Evolutionary conservation across 2,888 invertebrate genomes (phyloP).

Genomic region (Eucriotettix oculatus): DNA sequence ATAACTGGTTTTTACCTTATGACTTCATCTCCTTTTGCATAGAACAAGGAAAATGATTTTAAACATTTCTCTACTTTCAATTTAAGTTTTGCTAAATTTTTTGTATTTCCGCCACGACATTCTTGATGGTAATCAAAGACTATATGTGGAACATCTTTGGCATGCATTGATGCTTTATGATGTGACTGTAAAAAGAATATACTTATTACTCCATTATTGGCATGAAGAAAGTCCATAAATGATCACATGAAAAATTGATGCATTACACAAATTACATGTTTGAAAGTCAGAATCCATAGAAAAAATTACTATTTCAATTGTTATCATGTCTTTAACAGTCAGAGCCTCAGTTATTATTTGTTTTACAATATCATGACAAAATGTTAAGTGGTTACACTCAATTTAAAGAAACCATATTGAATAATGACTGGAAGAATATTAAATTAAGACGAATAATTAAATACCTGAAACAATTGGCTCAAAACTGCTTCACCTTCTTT

Average conservation of each 20-base stretch:
- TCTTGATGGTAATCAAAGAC: slow-evolving; percentile 95
- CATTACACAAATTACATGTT: too few relatives aligned
- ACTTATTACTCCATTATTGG: background rate
- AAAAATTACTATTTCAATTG: too few relatives aligned
- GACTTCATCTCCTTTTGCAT: slow-evolving; percentile 31
- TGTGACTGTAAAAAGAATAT: slow-evolving; percentile 41
- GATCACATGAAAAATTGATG: too few relatives aligned
- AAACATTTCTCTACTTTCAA: slow-evolving; percentile 58
- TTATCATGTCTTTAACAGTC: too few relatives aligned
- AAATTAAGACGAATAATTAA: background rate
- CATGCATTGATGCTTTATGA: slow-evolving; percentile 61
- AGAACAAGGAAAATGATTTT: slow-evolving; percentile 58
- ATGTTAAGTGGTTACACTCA: too few relatives aligned
- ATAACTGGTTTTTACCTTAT: slow-evolving; percentile 19
- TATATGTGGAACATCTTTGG: slow-evolving; percentile 65
- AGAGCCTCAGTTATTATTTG: too few relatives aligned
- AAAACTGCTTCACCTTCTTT: slow-evolving; percentile 96
- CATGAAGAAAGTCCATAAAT: background rate
- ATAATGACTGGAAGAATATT: background rate
- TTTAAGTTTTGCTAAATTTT: slow-evolving; percentile 66
- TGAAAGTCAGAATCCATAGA: too few relatives aligned
- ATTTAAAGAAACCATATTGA: too few relatives aligned
- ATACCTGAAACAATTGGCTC: slow-evolving; percentile 75
- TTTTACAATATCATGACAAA: too few relatives aligned
- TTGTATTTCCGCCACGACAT: slow-evolving; percentile 66